Base-by-base conservation (phyloP, 2,888 invertebrate genomes). In the Smittia aterrima region DNA sequence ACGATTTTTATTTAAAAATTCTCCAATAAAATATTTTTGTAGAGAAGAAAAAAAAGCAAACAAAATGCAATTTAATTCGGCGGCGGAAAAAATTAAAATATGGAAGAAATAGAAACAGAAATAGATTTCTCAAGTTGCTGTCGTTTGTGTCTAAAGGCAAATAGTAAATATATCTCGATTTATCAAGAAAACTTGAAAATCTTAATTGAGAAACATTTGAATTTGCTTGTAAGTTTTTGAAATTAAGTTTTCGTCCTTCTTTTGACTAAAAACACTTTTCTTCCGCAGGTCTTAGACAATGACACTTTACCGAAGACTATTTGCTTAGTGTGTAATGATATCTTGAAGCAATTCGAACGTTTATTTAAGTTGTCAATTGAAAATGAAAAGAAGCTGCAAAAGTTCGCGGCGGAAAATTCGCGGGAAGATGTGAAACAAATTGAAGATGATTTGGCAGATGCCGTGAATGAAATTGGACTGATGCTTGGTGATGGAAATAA, bases 231-330 rank as follows among this genome's bases (percentile, higher is more conserved):
- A 1, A 22, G 66, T n/a, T 66, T 47, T 22, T 66, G 32, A 74
- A 32, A n/a, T 74, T 1, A 27, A 53, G 11, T 41, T 66, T 18
- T 53, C 18, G 13, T 62, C 53, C n/a, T 47, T 38, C 13, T 13
- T n/a, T 18, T 16, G 40, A 38, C 25, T 54, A 22, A 11, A 22
- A 38, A 25, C 13, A 25, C 16, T 67, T 54, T 16, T 41, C 20
- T 47, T 16, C 27, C 22, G 1, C 22, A 73, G 72, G 40, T 73
- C 22, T 32, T 40, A 6, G 25, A 64, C 3, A 24, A 24, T 22
- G 72, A 73, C 25, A n/a, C 22, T 53, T 73, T 71, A n/a, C 54
- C 71, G n/a, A 25, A 70, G 11, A 75, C 54, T 18, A 71, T 75
- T 24, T 67, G 67, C n/a, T 6, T n/a, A 13, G 13, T 41, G 20